Evolutionary conservation across 2,797 vertebrate species (phyloP), one percentile per base, ranked within the genome.

Genomic region (Microctenopoma steveboyesi): DNA sequence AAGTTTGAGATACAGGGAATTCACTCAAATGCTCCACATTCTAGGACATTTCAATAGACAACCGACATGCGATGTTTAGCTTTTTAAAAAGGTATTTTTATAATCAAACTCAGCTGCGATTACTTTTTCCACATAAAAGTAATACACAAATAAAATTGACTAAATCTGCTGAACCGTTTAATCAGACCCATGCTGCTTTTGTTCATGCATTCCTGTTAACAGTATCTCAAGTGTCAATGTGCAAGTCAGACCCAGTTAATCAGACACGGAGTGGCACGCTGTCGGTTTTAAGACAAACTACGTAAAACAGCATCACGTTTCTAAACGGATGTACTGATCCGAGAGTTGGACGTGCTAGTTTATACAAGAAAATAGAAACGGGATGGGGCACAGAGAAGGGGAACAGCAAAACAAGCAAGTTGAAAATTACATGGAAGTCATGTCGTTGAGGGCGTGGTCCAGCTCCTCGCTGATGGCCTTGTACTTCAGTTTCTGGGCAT

Each of bases 391-490:
- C 2, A 25, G 58, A 46, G 88, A 84, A 72, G 49, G 58, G 33
- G 51, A 51, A 54, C 25, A 48, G 33, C 27, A n/a, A 61, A 59
- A 68, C 77, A 83, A 63, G 93, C 86, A 78, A 64, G 72, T 87
- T 72, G 83, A 83, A 88, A 96, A 95, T 98, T 98, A 99, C 98
- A 98, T 98, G 95, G 97, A 98, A 88, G 97, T 98, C 97, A 99
- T 98, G 87, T 99, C 98, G 85, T 98, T 99, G 96, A 99, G 97
- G 93, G 98, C 96, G 93, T 99, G 97, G 96, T 99, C 98, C 95
- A 99, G 95, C 96, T 99, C 97, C 95, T 99, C 98, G 92, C 98
- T 99, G 97, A 98, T 98, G 92, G 97, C 97, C 93, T 99, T 99
- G 96, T 98, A 98, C 96, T 99, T 99, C 94, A 98, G 95, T 95